These are phyloP conservation scores for Parascotia fuliginaria DNA, from an alignment of 2,888 invertebrate species.

Conservation along the genomic window DNA sequence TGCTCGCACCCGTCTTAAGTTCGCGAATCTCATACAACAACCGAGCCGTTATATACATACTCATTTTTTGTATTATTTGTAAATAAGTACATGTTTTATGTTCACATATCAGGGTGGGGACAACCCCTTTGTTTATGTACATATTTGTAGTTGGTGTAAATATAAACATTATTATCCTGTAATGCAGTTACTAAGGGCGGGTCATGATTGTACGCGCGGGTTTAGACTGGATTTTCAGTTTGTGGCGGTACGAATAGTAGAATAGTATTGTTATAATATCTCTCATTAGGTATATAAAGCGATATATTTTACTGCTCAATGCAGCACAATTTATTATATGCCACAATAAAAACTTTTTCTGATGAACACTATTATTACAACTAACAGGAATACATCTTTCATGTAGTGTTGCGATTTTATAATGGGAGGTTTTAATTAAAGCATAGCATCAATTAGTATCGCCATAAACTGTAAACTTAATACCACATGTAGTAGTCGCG, in stretches of 20 bases:
- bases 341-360: no score
- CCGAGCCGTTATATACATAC: slow-evolving; percentile 56
- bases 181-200: slow-evolving; percentile 41
- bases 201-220: slow-evolving; percentile 33
- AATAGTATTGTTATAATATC: no score
- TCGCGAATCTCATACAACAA: slow-evolving; percentile 51
- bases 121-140: slow-evolving; percentile 33
- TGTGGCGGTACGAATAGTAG: slow-evolving; percentile 35
- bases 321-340: no score
- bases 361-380: no score
- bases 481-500: slow-evolving; percentile 26
- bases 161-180: slow-evolving; percentile 36
- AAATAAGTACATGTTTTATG: slow-evolving; percentile 60
- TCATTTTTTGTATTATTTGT: slow-evolving; percentile 66
- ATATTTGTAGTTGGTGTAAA: slow-evolving; percentile 46
- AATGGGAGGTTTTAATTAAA: no score
- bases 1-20: slow-evolving; percentile 42
- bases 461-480: not conserved
- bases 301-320: no score
- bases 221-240: slow-evolving; percentile 15
- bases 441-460: no score
- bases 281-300: no score
- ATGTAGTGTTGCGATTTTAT: no score
- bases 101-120: slow-evolving; percentile 60
- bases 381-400: no score